Base-by-base conservation (phyloP, 1,140 invertebrate genomes). In the Cydia fagiglandana region DNA sequence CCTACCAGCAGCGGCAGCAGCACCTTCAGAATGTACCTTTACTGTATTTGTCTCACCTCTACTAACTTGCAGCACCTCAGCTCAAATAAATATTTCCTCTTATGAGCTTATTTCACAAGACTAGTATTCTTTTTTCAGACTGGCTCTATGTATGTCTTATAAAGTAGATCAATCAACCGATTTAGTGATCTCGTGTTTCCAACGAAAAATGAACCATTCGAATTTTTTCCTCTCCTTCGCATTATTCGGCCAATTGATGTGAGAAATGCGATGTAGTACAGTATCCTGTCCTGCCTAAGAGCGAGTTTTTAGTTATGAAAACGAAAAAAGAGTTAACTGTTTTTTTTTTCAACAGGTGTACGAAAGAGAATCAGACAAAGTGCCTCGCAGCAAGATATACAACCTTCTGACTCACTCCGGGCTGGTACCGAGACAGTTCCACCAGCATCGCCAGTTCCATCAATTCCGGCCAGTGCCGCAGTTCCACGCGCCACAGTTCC, bases 331-430 rank as follows among this genome's bases (percentile, higher is more conserved):
- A 30, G 30, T 30, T 30, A 30, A 30, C 30, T 47, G 24, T 45
- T 53, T 77, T 73, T 9, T 41, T 64, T 68, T 76, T 79, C 80
- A 79, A 4, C 82, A 94, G 94, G 94, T 95, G 13, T 93, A 92
- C 75, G 83, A 88, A 61, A 86, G 94, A 34, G 94, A 94, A 79
- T 93, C 94, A 7, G 94, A 95, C 73, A 90, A 93, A 77, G 94
- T 95, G 13, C 85, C 94, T 6, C 90, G 94, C 15, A 88, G 88
- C 73, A 93, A 95, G 83, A 95, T 95, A 73, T 95, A 94, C 83
- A 94, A 94, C 74, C 94, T 95, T 28, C 85, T 95, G 47, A 94
- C 94, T 1, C 94, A 95, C 82, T 94, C 94, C 4, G 94, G 94
- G 13, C 89, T 95, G 9, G 87, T 95, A 47, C 89, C 91, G 10